phyloP scores from a whole-genome alignment of 1,140 invertebrate genomes.

The Megathymus violae region DNA sequence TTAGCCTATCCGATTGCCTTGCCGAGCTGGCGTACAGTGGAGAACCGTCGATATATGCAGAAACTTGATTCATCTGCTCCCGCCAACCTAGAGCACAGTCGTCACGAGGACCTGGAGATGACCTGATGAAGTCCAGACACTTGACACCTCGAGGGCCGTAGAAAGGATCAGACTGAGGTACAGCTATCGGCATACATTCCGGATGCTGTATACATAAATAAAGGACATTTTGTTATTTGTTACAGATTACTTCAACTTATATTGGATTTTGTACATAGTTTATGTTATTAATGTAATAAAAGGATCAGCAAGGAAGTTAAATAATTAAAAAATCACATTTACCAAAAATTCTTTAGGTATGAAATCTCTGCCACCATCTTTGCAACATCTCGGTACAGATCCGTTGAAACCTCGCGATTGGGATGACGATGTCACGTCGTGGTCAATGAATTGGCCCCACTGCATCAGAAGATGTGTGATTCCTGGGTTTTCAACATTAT shows the following conservation, averaged over 20 bases:
- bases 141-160: conserved; percentile 87
- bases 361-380: conserved; percentile 85
- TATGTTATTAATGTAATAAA: too few relatives aligned
- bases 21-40: conserved; percentile 95
- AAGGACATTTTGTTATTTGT: too few relatives aligned
- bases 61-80: conserved; percentile 92
- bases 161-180: conserved; percentile 89
- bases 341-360: conserved; percentile 87
- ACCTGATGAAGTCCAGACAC: conserved; percentile 90
- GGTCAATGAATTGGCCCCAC: conserved; percentile 94
- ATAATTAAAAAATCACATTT: conserved; percentile 41
- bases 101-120: conserved; percentile 88
- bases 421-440: conserved; percentile 89
- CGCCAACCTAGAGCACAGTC: conserved; percentile 89
- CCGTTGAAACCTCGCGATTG: conserved; percentile 90
- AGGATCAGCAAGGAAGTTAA: too few relatives aligned
- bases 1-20: conserved; percentile 88
- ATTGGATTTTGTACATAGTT: too few relatives aligned
- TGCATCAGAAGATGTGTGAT: conserved; percentile 92
- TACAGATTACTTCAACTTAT: too few relatives aligned
- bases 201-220: conserved; percentile 88
- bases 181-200: conserved; percentile 91
- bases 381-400: conserved; percentile 91
- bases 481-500: conserved; percentile 83
- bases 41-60: conserved; percentile 95